Base-by-base conservation (phyloP, 2,797 vertebrate genomes). In the Lagodon rhomboides region DNA sequence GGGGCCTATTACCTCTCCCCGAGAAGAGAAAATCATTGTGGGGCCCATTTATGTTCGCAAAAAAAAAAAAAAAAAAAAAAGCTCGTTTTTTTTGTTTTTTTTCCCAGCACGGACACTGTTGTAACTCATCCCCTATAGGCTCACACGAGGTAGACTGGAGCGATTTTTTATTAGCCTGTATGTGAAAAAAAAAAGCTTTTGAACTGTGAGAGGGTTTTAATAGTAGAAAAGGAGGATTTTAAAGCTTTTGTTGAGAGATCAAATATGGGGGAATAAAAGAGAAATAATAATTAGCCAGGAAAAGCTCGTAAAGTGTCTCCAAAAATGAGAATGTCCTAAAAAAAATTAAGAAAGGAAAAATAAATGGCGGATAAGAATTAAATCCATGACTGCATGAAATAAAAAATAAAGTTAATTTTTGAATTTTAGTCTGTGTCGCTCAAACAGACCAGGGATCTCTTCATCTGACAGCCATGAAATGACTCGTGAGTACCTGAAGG, bases 1-100 rank as follows among this genome's bases (percentile, higher is more conserved):
- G 30, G 34, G 69, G 54, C 67, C 71, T 47, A 73, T 86, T 76
- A 82, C 79, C 58, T 77, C 30, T 70, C 53, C 69, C 65, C 9
- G 5, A 49, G 58, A 80, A 82, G 62, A 83, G 34, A 44, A 80
- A 79, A 75, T 54, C 69, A 66, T 38, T 67, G 65, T 25, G 72
- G n/a, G 38, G 46, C 27, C 27, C 25, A 41, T 2, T 30, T 23
- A 25, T 72, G 69, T 86, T 79, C 79, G 46, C 47, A 78, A 71
- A 66, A 71, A 68, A 56, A 6, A 5, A 62, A 71, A 43, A 43
- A 78, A 71, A 66, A 71, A 68, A 56, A 6, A 5, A 62, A 71
- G 27, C 49, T 38, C 0, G 59, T 87, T 63, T 34, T 34, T 34
- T 34, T 34, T 34, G 1, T 34, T 34, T 34, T 34, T 34, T 34